phyloP scores from a whole-genome alignment of 1,140 invertebrate genomes.

The Drosophila nigromelanica region DNA sequence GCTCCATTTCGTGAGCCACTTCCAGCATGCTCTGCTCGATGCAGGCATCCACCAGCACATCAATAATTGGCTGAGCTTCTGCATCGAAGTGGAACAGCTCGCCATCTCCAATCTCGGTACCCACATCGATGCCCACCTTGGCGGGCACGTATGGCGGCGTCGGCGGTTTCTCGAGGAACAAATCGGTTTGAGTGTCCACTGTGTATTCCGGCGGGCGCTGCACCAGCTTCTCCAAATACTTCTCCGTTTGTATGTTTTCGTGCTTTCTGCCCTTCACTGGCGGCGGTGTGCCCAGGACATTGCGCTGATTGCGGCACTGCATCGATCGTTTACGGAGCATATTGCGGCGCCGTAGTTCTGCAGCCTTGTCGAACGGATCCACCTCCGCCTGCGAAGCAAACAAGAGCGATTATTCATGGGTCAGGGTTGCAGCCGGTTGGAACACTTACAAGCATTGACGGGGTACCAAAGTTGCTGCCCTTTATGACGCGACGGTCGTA shows the following conservation, averaged over 20 bases:
- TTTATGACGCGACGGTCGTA: constrained; percentile 92
- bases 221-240: constrained; percentile 92
- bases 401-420: constrained; percentile 54
- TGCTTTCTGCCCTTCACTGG: constrained; percentile 91
- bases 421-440: constrained; percentile 44
- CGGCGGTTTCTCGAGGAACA: constrained; percentile 91
- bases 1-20: constrained; percentile 91
- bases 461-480: constrained; percentile 88
- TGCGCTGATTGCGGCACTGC: constrained; percentile 83
- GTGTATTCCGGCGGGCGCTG: constrained; percentile 89
- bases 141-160: constrained; percentile 90
- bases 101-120: constrained; percentile 93
- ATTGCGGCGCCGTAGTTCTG: constrained; percentile 85
- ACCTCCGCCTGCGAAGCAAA: constrained; percentile 58
- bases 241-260: constrained; percentile 93
- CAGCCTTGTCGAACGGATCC: constrained; percentile 83
- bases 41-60: constrained; percentile 94
- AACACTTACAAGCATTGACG: constrained; percentile 66
- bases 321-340: constrained; percentile 85
- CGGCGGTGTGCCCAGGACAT: constrained; percentile 87
- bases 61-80: constrained; percentile 94
- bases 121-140: constrained; percentile 91
- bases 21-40: constrained; percentile 94
- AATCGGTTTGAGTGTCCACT: constrained; percentile 93
- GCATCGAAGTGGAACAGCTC: constrained; percentile 96